Evolutionary conservation across 2,113 vertebrate species (phyloP).

Genomic region (Syngnathus floridae): DNA sequence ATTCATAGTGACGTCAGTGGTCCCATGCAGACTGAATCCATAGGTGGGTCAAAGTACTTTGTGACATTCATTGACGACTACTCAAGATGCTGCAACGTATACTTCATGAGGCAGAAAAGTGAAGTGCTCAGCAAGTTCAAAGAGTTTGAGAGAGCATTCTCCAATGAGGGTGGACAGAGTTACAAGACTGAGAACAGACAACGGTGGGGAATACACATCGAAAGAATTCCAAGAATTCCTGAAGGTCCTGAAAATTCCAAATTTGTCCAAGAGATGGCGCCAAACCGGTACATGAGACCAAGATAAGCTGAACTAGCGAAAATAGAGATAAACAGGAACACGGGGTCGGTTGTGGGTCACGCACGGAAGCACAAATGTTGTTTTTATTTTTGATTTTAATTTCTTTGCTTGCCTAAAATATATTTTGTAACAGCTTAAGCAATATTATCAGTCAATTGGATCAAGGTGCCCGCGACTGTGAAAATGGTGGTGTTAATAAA

Average conservation of each 20-base stretch:
- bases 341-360: too few relatives aligned
- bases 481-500: too few relatives aligned
- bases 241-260: neutral
- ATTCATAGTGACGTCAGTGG: slow-evolving; percentile 24
- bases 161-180: neutral
- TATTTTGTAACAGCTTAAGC: too few relatives aligned
- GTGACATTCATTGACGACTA: slow-evolving; percentile 21
- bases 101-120: slow-evolving; percentile 18
- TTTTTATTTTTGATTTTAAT: too few relatives aligned
- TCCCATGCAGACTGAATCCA: slow-evolving; percentile 28
- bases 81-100: slow-evolving; percentile 6
- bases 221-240: slow-evolving; percentile 6
- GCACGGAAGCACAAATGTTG: too few relatives aligned
- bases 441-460: too few relatives aligned
- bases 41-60: slow-evolving; percentile 20
- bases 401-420: too few relatives aligned
- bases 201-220: slow-evolving; percentile 8
- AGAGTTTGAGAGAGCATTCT: slow-evolving; percentile 13
- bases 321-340: too few relatives aligned
- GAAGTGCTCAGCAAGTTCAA: slow-evolving; percentile 19
- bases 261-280: too few relatives aligned
- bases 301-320: too few relatives aligned
- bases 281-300: too few relatives aligned
- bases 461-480: too few relatives aligned
- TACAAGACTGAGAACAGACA: neutral